Evolutionary conservation across 2,888 invertebrate species (phyloP).

Genomic region (Gerosis bhagava): DNA sequence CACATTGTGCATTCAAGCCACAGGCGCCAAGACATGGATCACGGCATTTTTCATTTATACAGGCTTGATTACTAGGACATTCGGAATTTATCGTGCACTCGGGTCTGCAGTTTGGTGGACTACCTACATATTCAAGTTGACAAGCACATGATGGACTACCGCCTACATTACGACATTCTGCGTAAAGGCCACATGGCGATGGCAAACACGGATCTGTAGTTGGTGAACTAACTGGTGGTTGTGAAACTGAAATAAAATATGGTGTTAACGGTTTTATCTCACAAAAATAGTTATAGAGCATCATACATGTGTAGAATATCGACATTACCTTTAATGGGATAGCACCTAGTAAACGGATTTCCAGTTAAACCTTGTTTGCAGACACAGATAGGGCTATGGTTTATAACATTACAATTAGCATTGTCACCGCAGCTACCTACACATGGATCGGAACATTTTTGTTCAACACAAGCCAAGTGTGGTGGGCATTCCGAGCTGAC

Average conservation of each 20-base stretch:
- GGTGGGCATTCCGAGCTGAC: conserved; percentile 86
- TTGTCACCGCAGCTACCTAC: conserved; percentile 83
- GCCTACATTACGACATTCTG: conserved; percentile 82
- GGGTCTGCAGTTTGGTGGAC: conserved; percentile 86
- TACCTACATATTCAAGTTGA: conserved; percentile 81
- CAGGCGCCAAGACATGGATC: conserved; percentile 88
- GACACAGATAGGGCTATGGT: conserved; percentile 89
- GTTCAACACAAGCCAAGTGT: conserved; percentile 85
- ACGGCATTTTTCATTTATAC: conserved; percentile 84
- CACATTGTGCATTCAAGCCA: conserved; percentile 81
- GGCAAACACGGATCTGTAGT: conserved; percentile 83
- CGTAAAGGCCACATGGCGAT: conserved; percentile 86
- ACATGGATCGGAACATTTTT: conserved; percentile 88
- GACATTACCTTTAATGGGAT: conserved; percentile 74
- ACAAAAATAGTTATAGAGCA: no score
- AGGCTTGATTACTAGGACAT: conserved; percentile 85
- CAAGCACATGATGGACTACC: conserved; percentile 84
- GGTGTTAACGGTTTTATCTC: no score
- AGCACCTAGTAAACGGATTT: conserved; percentile 89
- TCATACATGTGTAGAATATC: not conserved
- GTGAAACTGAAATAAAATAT: conserved; percentile 50
- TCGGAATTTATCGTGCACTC: conserved; percentile 87
- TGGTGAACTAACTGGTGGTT: conserved; percentile 48
- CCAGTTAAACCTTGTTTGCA: conserved; percentile 88
- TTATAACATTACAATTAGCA: conserved; percentile 84